A percentile compares a stretch with the other conserved stretches of the same genome.
These are phyloP conservation scores for Euura lappo DNA, from an alignment of 1,140 invertebrate genomes.

Conservation along the genomic window DNA sequence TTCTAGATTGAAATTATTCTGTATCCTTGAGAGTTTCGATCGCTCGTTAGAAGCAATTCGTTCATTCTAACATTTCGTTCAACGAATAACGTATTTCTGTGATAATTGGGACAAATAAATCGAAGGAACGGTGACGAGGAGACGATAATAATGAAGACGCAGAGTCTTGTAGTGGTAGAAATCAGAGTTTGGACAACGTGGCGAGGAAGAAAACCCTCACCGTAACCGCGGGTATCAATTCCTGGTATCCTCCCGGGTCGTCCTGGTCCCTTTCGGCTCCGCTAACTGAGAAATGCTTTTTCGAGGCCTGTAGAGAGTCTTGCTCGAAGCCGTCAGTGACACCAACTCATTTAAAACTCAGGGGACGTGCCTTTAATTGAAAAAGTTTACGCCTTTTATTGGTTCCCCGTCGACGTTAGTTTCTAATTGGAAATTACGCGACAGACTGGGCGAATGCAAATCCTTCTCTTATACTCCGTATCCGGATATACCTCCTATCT, in stretches of 20 bases:
- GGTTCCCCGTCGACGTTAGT: conserved; percentile 18
- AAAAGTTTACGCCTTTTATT: conserved; percentile 30
- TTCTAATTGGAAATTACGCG: conserved; percentile 40
- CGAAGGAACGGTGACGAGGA: neutral
- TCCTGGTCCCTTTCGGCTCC: neutral
- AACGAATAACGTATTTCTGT: too few relatives aligned
- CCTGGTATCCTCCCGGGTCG: neutral
- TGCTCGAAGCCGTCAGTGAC: conserved; percentile 7
- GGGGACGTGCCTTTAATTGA: conserved; percentile 34
- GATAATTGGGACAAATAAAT: neutral
- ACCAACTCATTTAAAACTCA: conserved; percentile 24
- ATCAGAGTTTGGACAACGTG: neutral
- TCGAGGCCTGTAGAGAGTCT: neutral
- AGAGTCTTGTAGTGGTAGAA: too few relatives aligned
- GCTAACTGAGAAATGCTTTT: neutral
- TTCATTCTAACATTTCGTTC: too few relatives aligned
- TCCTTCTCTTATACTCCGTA: neutral
- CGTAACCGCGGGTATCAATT: neutral
- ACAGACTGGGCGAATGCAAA: conserved; percentile 15
- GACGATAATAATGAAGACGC: neutral
- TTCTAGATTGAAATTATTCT: conserved; percentile 1
- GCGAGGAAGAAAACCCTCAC: neutral
- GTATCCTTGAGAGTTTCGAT: neutral
- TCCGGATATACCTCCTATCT: too few relatives aligned
- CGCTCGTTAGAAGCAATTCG: neutral